These are phyloP conservation scores for Plagodis pulveraria DNA, from an alignment of 2,888 invertebrate species.

Conservation along the genomic window DNA sequence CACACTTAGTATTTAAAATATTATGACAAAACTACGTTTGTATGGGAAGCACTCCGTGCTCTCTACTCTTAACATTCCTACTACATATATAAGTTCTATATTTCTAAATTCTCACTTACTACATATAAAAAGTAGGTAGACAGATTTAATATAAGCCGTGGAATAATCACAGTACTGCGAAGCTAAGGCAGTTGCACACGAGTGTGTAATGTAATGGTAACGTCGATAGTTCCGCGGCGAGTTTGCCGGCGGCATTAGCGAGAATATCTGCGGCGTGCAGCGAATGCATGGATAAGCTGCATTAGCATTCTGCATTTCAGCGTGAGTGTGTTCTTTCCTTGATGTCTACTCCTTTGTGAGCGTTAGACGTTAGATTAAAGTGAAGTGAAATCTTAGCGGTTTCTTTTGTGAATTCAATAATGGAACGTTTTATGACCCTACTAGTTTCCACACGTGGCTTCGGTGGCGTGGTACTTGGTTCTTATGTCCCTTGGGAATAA, in stretches of 20 bases:
- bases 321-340: conserved; percentile 15
- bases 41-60: no score
- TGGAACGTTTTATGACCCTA: neutral
- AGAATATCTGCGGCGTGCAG: conserved; percentile 21
- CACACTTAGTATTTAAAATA: no score
- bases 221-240: conserved; percentile 17
- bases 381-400: neutral
- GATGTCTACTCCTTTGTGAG: conserved; percentile 10
- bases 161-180: no score
- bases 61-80: no score
- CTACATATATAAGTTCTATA: no score
- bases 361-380: conserved; percentile 7
- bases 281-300: conserved; percentile 15
- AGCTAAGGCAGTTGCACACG: conserved; percentile 9
- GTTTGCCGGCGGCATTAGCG: conserved; percentile 15
- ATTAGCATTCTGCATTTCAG: conserved; percentile 18
- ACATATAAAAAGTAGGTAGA: no score
- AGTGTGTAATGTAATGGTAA: conserved; percentile 11
- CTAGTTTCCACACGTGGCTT: no score
- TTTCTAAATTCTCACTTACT: no score
- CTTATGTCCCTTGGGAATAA: no score
- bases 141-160: no score
- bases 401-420: neutral
- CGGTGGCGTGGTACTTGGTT: no score
- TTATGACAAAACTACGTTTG: no score